Conservation (phyloP, 2,113 vertebrate species). For the Tenebrosternarchus preto region DNA sequence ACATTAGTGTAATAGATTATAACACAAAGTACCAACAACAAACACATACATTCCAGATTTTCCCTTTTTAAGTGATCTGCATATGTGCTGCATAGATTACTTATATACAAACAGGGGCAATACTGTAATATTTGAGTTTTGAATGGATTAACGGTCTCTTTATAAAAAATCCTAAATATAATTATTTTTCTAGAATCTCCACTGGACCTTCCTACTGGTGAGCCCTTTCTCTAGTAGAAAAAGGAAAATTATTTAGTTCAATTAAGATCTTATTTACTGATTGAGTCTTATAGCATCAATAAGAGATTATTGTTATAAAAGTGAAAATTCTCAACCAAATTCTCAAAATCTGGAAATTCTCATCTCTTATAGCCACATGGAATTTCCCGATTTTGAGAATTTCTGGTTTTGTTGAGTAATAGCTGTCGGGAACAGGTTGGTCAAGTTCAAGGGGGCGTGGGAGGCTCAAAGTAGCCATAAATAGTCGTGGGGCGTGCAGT, state of each 20-base stretch:
- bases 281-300: not conserved
- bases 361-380: too few relatives aligned
- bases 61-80: not conserved
- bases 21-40: not conserved
- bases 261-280: not conserved
- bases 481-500: constrained; percentile 45
- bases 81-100: not conserved
- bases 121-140: not conserved
- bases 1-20: not conserved
- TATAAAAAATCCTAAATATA: too few relatives aligned
- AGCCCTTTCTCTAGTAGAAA: too few relatives aligned
- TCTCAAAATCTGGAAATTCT: too few relatives aligned
- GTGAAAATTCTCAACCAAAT: too few relatives aligned
- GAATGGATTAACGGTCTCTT: not conserved
- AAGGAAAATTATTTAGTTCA: not conserved
- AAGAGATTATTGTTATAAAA: too few relatives aligned
- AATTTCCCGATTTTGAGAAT: constrained; percentile 47
- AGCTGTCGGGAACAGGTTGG: constrained; percentile 62
- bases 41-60: not conserved
- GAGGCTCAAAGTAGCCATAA: constrained; percentile 61
- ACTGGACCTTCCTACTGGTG: not conserved
- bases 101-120: not conserved
- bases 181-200: not conserved
- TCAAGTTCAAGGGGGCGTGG: constrained; percentile 61
- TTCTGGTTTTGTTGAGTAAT: constrained; percentile 68